Conservation (phyloP, 2,113 vertebrate species). For the Eidolon helvum region DNA sequence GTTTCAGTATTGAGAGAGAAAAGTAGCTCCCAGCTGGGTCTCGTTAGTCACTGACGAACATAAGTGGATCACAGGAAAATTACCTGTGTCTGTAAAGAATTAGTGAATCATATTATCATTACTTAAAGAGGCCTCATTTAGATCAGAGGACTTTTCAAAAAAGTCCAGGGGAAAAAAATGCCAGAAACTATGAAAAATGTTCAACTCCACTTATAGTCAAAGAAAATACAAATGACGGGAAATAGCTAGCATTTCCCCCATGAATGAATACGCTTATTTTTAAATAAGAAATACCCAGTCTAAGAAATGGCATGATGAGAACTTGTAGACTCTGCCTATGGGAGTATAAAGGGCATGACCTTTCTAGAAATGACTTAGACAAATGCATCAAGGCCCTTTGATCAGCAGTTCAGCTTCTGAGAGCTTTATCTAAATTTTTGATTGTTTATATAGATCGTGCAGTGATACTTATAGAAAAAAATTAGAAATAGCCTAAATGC, state of each 20-base stretch:
- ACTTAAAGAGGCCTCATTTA: neutral
- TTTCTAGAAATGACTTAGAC: neutral
- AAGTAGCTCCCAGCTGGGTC: neutral
- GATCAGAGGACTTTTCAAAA: neutral
- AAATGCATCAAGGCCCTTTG: neutral
- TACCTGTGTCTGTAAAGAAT: neutral
- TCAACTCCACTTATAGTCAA: neutral
- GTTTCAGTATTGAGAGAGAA: neutral
- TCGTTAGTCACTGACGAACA: neutral
- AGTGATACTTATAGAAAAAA: neutral
- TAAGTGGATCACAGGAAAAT: neutral
- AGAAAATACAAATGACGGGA: neutral
- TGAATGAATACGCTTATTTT: neutral
- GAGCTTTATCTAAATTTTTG: neutral
- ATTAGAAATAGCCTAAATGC: neutral
- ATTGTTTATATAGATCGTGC: neutral
- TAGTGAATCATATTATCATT: neutral
- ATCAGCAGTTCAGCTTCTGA: neutral
- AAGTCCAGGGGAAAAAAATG: neutral
- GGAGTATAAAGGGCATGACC: neutral
- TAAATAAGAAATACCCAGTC: neutral
- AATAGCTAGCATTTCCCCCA: neutral
- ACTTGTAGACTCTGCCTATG: rapidly evolving
- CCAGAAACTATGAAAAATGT: neutral
- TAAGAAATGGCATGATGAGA: neutral